These are phyloP conservation scores for Pteronura brasiliensis DNA, from an alignment of 2,113 vertebrate species.

Conservation along the genomic window DNA sequence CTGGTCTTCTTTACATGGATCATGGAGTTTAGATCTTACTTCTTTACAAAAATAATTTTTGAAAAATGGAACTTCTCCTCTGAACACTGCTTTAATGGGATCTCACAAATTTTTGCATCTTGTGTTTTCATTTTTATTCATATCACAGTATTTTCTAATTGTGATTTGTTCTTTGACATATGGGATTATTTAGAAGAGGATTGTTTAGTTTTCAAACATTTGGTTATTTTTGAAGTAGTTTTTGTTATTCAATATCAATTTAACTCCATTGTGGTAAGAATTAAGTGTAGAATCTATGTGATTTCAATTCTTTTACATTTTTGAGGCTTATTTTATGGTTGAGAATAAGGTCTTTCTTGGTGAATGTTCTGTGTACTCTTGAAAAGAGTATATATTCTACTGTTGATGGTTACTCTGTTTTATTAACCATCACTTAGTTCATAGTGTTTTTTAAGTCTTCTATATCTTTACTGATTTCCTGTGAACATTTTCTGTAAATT, in stretches of 20 bases:
- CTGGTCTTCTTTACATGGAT: not conserved
- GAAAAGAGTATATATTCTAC: not conserved
- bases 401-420: not conserved
- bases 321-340: not conserved
- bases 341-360: not conserved
- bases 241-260: not conserved
- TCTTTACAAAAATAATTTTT: not conserved
- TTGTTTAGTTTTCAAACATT: not conserved
- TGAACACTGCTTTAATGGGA: not conserved
- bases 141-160: not conserved
- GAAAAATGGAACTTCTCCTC: not conserved
- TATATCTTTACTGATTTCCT: not conserved
- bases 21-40: not conserved
- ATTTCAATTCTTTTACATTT: not conserved
- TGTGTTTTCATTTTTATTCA: not conserved
- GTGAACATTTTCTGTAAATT: not conserved
- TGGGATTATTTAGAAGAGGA: not conserved
- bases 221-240: not conserved
- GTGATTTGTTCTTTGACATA: not conserved
- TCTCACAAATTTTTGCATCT: not conserved
- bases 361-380: not conserved
- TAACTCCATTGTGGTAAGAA: not conserved
- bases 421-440: not conserved
- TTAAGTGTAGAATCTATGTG: not conserved
- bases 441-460: not conserved